Evolutionary conservation across 2,113 vertebrate genomes (phyloP), one percentile per base, ranked within the genome.

Genomic region (Dascyllus trimaculatus): DNA sequence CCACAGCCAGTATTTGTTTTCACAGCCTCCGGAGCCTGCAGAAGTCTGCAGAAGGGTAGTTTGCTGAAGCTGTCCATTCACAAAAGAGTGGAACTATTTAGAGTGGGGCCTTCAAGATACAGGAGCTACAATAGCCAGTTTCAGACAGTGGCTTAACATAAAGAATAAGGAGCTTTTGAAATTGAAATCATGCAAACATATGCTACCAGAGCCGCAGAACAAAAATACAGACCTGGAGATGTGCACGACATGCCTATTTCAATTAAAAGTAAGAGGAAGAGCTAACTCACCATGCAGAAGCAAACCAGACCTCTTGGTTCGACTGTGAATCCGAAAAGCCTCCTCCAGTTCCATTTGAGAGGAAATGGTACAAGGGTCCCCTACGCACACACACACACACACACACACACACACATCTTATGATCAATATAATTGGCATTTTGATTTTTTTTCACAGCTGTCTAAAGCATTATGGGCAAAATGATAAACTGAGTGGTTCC

Each of bases 331-430:
- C 35, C 97, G 96, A 78, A 98, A 95, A 0, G 98, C 98, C 88
- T 99, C 98, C 79, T 98, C 96, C 91, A 99, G 93, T 85, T 99
- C 98, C 97, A 99, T 97, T 88, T 97, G 97, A 38, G 98, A 99
- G 0, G 98, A 99, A 88, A 99, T 97, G n/a, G 98, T 99, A 68
- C 98, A 99, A 0, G 98, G 97, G 75, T 99, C 98, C 53, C 98
- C 98, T 99, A 51, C 38, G 72, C 35, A 81, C 26, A 88, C 38
- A 67, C 25, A 73, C 49, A 62, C 8, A 52, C 19, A 68, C 22
- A 66, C 26, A 13, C 11, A 14, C 38, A 9, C 38, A 40, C 38
- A 40, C 38, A 40, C 38, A 40, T 8, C n/a, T n/a, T n/a, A n/a
- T n/a, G n/a, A n/a, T n/a, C n/a, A n/a, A n/a, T n/a, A n/a, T n/a